A percentile compares a stretch with the other conserved stretches of the same genome.
Evolutionary conservation across 1,140 invertebrate genomes (phyloP).

Genomic region (Pollicipes pollicipes): DNA sequence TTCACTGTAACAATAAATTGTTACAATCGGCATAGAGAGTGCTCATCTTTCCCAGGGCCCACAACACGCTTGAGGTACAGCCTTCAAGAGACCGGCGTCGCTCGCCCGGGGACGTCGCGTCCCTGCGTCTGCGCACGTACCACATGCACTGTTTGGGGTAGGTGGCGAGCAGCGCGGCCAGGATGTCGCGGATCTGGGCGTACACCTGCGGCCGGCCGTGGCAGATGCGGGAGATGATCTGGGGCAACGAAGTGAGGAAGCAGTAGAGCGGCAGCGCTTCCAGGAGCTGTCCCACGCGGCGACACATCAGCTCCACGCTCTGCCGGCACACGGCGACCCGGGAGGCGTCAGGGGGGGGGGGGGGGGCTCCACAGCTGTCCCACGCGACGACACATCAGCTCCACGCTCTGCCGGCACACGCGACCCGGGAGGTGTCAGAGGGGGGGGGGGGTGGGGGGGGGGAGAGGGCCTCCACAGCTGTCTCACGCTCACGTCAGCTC

Average conservation of each 20-base stretch:
- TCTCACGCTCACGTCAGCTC: no score
- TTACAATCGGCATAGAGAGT: conserved; percentile 26
- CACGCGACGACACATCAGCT: conserved; percentile 7
- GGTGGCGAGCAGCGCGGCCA: conserved; percentile 53
- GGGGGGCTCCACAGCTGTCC: no score
- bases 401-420: not conserved
- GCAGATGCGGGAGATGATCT: conserved; percentile 80
- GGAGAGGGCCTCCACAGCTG: no score
- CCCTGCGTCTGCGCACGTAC: conserved; percentile 22
- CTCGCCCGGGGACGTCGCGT: no score
- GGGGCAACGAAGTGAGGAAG: conserved; percentile 81
- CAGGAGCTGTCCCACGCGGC: conserved; percentile 7
- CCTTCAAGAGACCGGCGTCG: no score
- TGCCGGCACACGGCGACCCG: no score
- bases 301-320: conserved; percentile 5
- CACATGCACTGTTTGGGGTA: conserved; percentile 85
- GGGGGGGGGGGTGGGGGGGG: no score
- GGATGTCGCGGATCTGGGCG: conserved; percentile 49
- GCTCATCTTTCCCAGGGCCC: no score
- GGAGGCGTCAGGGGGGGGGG: no score
- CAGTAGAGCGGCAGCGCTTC: conserved; percentile 52
- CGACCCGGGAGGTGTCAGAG: no score
- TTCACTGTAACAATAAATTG: conserved; percentile 28
- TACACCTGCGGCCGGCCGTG: conserved; percentile 56
- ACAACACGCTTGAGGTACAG: no score